phyloP scores from a whole-genome alignment of 2,113 vertebrate genomes.

The Gulo gulo region DNA sequence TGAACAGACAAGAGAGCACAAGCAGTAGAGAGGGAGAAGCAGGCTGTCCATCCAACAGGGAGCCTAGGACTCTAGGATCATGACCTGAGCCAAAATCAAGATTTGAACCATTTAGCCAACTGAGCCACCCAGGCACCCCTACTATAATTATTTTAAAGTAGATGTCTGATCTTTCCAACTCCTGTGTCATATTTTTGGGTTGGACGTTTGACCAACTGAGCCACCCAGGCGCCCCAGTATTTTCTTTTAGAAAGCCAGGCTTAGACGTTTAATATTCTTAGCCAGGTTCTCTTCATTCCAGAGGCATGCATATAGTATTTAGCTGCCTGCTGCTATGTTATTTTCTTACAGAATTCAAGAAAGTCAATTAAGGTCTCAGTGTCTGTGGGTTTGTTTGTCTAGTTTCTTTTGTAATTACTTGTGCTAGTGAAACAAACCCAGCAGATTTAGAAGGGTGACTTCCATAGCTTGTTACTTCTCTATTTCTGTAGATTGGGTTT shows the following conservation, averaged over 20 bases:
- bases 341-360: background rate
- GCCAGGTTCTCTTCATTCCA: background rate
- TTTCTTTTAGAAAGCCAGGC: background rate
- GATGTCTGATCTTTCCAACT: background rate
- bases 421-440: background rate
- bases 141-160: background rate
- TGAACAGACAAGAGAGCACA: background rate
- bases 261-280: background rate
- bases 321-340: background rate
- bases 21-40: background rate
- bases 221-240: background rate
- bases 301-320: background rate
- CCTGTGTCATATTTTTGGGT: background rate
- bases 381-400: background rate
- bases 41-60: background rate
- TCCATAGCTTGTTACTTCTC: background rate
- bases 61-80: background rate
- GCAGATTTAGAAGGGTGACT: background rate
- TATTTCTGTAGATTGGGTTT: background rate
- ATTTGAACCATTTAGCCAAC: background rate
- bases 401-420: background rate
- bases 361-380: background rate
- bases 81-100: background rate
- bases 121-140: background rate
- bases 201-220: background rate